phyloP scores from a whole-genome alignment of 2,888 invertebrate genomes.

The Stictocephala bisonia region DNA sequence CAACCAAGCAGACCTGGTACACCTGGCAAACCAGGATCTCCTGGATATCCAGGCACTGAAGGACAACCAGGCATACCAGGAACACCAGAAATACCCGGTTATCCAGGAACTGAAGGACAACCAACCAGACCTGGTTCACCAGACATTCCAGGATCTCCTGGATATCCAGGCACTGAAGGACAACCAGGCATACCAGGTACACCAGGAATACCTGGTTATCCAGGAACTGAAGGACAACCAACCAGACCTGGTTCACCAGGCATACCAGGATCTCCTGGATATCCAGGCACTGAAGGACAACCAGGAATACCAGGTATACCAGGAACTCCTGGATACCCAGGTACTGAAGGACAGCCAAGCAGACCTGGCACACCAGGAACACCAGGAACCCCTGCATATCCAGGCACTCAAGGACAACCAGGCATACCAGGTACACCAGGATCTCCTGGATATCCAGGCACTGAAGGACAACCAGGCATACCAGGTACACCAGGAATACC shows the following conservation, averaged over 20 bases:
- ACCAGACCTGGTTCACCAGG: conserved; percentile 49
- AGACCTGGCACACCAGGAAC: conserved; percentile 63
- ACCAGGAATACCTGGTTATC: neutral
- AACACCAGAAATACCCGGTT: conserved; percentile 70
- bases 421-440: conserved; percentile 53
- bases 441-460: conserved; percentile 54
- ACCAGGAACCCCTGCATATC: too few species aligned
- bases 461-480: conserved; percentile 55
- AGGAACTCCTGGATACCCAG: conserved; percentile 53
- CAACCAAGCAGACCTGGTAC: conserved; percentile 59
- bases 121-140: conserved; percentile 48
- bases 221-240: conserved; percentile 37
- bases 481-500: conserved; percentile 56
- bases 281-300: conserved; percentile 57
- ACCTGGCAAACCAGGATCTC: conserved; percentile 56
- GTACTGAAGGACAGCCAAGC: conserved; percentile 61
- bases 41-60: too few species aligned
- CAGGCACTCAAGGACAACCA: conserved; percentile 48
- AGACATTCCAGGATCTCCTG: conserved; percentile 43
- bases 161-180: too few species aligned
- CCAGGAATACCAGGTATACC: conserved; percentile 27
- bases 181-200: neutral
- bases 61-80: conserved; percentile 52
- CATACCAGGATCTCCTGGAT: conserved; percentile 49
- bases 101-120: conserved; percentile 52